phyloP scores from a whole-genome alignment of 2,797 vertebrate genomes.

The Poecilia gillii region DNA sequence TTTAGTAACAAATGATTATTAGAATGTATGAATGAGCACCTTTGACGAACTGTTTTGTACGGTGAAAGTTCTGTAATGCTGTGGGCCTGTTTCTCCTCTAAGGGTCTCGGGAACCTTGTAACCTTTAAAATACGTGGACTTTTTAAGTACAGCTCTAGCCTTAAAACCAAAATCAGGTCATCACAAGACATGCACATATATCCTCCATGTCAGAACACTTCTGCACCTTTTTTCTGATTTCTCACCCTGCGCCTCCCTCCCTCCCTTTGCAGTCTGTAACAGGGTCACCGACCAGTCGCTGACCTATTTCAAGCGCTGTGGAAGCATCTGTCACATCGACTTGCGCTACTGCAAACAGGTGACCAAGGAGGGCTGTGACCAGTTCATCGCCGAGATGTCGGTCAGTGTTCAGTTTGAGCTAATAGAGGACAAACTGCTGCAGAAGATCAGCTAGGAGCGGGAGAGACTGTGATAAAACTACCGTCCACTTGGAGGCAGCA shows the following conservation, averaged over 20 bases:
- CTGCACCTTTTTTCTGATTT: constrained; percentile 28
- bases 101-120: background rate
- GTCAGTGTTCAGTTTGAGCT: constrained; percentile 96
- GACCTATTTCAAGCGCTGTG: constrained; percentile 97
- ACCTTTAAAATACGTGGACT: background rate
- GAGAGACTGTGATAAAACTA: constrained; percentile 17
- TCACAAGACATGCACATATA: constrained; percentile 4
- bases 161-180: background rate
- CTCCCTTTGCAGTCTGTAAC: constrained; percentile 88
- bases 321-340: constrained; percentile 95
- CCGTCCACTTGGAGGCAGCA: constrained; percentile 73
- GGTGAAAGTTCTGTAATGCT: background rate
- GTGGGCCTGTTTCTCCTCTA: background rate
- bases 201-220: constrained; percentile 29
- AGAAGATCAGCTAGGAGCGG: constrained; percentile 89
- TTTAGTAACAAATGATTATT: background rate
- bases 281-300: constrained; percentile 96
- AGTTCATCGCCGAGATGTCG: constrained; percentile 96
- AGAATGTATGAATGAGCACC: background rate
- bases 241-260: background rate
- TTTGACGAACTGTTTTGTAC: background rate
- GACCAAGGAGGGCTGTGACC: constrained; percentile 93
- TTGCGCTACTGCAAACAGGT: constrained; percentile 97
- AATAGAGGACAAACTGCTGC: constrained; percentile 94
- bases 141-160: background rate